Conservation (phyloP, 2,797 vertebrate species). For the Poeciliopsis presidionis region DNA sequence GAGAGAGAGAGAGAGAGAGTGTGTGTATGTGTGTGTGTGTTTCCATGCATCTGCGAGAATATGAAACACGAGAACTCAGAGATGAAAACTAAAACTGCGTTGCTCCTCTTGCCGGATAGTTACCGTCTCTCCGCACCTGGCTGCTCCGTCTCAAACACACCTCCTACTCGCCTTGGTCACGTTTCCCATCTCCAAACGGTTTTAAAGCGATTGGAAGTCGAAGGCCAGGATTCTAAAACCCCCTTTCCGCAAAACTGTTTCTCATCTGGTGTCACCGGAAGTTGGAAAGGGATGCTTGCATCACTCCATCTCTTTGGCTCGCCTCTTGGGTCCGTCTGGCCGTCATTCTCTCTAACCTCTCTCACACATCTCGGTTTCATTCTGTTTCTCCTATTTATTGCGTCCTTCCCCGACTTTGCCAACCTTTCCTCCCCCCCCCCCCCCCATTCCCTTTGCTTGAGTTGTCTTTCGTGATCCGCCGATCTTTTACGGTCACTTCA, state of each 20-base stretch:
- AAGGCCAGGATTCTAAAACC: background rate
- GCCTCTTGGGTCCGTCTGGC: conserved; percentile 49
- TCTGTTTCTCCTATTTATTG: conserved; percentile 61
- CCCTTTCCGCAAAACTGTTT: conserved; percentile 47
- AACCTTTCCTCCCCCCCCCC: background rate
- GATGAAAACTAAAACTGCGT: conserved; percentile 8
- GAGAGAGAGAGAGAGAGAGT: conserved; percentile 2
- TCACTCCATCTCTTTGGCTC: conserved; percentile 23
- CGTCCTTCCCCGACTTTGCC: conserved; percentile 30
- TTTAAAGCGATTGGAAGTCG: conserved; percentile 13
- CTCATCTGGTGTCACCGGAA: conserved; percentile 55
- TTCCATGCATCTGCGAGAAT: conserved; percentile 22
- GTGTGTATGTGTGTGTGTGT: conserved; percentile 5
- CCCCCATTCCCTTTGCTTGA: conserved; percentile 8
- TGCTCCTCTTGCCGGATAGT: conserved; percentile 33
- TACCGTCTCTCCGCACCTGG: conserved; percentile 60
- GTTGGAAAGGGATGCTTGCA: conserved; percentile 33
- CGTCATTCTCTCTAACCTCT: conserved; percentile 19
- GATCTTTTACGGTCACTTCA: conserved; percentile 42
- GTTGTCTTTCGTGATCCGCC: conserved; percentile 18
- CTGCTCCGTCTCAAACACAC: conserved; percentile 57
- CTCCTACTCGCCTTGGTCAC: conserved; percentile 43
- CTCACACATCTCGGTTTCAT: conserved; percentile 69
- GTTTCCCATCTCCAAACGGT: conserved; percentile 22
- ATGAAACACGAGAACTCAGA: conserved; percentile 48